phyloP scores from a whole-genome alignment of 1,140 invertebrate genomes.

The Fopius arisanus region DNA sequence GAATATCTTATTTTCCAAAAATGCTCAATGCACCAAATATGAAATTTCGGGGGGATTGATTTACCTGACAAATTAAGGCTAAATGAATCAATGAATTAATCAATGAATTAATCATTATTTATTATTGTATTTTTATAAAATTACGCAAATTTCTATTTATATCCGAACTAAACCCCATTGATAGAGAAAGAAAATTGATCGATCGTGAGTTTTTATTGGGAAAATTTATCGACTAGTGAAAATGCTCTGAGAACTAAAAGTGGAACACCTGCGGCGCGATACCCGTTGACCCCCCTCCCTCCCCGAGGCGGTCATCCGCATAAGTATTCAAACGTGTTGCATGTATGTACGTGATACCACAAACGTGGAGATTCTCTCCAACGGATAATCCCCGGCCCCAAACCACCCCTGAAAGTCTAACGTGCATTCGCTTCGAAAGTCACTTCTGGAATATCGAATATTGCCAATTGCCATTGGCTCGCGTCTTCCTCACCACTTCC shows the following conservation, averaged over 20 bases:
- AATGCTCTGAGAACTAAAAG: neutral
- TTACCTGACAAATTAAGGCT: too few species aligned
- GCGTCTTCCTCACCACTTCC: neutral
- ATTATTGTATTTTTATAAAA: too few species aligned
- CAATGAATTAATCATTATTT: too few species aligned
- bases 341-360: neutral
- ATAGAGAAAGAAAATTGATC: too few species aligned
- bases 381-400: neutral
- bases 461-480: slow-evolving; percentile 8
- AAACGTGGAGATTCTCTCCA: neutral
- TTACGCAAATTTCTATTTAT: too few species aligned
- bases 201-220: neutral
- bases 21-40: too few species aligned
- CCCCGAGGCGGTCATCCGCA: neutral
- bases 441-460: slow-evolving; percentile 3
- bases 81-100: too few species aligned
- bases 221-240: too few species aligned
- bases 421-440: neutral
- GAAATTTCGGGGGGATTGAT: too few species aligned
- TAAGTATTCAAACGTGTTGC: neutral
- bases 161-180: too few species aligned
- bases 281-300: neutral
- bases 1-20: too few species aligned
- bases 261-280: neutral
- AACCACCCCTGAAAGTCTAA: neutral